Conservation (phyloP, 2,888 invertebrate species). For the Erebia aethiops region DNA sequence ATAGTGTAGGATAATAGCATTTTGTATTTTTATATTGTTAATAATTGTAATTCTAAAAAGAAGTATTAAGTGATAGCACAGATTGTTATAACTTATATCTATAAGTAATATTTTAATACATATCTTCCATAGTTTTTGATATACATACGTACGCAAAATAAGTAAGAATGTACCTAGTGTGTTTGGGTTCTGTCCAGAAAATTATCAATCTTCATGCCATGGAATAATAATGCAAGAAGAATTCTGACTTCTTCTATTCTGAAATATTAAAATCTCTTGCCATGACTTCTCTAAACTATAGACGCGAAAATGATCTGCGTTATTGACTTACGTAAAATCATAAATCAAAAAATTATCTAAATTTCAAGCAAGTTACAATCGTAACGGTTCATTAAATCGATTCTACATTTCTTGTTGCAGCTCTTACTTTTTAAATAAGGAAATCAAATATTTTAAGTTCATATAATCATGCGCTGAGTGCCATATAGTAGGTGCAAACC, state of each 20-base stretch:
- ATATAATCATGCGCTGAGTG: background rate
- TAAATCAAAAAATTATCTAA: background rate
- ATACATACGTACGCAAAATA: background rate
- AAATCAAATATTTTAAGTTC: too few species aligned
- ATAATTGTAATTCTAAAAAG: slow-evolving; percentile 28
- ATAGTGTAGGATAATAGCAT: slow-evolving; percentile 37
- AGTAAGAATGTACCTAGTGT: background rate
- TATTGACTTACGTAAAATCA: too few species aligned
- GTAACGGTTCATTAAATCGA: background rate
- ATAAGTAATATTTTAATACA: slow-evolving; percentile 15
- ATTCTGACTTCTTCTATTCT: background rate
- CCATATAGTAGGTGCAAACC: background rate
- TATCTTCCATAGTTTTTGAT: slow-evolving; percentile 9
- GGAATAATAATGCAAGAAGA: slow-evolving; percentile 3
- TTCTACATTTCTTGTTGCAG: too few species aligned
- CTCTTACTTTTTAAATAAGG: too few species aligned
- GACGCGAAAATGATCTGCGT: too few species aligned
- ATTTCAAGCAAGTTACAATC: background rate
- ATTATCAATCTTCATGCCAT: background rate
- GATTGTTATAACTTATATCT: slow-evolving; percentile 6
- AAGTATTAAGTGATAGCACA: slow-evolving; percentile 24
- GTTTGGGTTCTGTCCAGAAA: background rate
- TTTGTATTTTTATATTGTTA: slow-evolving; percentile 46
- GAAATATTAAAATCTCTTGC: background rate
- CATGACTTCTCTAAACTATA: too few species aligned